phyloP scores from a whole-genome alignment of 2,888 invertebrate genomes.

The Agonopterix arenella region DNA sequence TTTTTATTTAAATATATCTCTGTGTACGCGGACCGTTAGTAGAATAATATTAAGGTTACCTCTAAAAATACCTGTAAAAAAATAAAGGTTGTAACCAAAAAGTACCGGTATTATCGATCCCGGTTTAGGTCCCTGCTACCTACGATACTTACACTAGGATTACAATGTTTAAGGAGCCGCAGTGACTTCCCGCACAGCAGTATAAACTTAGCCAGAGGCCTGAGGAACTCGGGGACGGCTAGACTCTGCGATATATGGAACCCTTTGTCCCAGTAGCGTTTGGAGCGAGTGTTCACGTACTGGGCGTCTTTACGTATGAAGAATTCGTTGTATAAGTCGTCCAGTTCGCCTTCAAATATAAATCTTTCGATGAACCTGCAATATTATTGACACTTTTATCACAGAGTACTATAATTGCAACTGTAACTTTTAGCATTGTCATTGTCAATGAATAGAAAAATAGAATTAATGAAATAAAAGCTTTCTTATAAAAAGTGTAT shows the following conservation, averaged over 20 bases:
- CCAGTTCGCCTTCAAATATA: conserved; percentile 89
- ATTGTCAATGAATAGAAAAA: too few relatives aligned
- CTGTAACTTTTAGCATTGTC: too few relatives aligned
- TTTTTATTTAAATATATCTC: too few relatives aligned
- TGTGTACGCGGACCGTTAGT: too few relatives aligned
- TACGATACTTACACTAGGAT: conserved; percentile 77
- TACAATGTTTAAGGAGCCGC: conserved; percentile 81
- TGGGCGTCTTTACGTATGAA: conserved; percentile 85
- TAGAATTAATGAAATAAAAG: too few relatives aligned
- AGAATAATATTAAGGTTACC: too few relatives aligned
- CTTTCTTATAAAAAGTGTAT: too few relatives aligned
- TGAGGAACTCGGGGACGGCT: conserved; percentile 82
- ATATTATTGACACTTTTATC: background rate
- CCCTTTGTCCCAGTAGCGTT: conserved; percentile 82
- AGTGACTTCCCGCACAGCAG: conserved; percentile 86
- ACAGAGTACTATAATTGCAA: too few relatives aligned
- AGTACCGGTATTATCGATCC: too few relatives aligned
- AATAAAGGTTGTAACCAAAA: too few relatives aligned
- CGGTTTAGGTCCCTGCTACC: too few relatives aligned
- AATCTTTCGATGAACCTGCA: conserved; percentile 85
- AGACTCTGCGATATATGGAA: conserved; percentile 70
- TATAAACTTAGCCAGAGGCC: conserved; percentile 79
- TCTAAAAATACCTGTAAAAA: too few relatives aligned
- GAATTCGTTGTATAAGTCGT: conserved; percentile 89
- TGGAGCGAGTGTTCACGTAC: conserved; percentile 78